These are phyloP conservation scores for Tapirus terrestris DNA, from an alignment of 2,113 vertebrate genomes.

Conservation along the genomic window DNA sequence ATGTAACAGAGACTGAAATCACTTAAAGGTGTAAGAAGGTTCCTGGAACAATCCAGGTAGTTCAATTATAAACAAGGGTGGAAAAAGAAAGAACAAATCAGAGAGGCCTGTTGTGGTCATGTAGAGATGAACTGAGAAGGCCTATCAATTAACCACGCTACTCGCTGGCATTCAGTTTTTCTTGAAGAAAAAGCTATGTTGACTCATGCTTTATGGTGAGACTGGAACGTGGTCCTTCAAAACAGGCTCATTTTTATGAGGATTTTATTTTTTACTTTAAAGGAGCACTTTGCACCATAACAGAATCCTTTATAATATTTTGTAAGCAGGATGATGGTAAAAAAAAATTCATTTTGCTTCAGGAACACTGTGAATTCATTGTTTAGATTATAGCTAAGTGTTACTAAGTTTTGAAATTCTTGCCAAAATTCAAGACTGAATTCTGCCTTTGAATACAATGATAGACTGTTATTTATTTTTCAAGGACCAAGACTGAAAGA, in stretches of 20 bases:
- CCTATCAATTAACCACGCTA: not conserved
- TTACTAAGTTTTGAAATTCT: not conserved
- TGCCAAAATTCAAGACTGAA: not conserved
- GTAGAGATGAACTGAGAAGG: not conserved
- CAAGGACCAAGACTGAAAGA: not conserved
- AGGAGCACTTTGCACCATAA: not conserved
- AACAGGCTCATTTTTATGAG: not conserved
- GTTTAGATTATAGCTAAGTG: not conserved
- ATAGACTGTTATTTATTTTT: not conserved
- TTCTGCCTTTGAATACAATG: not conserved
- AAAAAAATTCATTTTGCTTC: not conserved
- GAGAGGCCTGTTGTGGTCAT: not conserved
- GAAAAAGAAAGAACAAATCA: not conserved
- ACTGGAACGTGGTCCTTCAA: not conserved
- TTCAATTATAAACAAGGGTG: not conserved
- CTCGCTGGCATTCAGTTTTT: not conserved
- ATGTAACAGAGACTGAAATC: not conserved
- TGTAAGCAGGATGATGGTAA: not conserved
- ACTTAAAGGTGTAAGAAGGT: not conserved
- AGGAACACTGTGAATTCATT: not conserved
- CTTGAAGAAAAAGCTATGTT: not conserved
- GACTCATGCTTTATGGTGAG: not conserved
- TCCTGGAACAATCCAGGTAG: not conserved
- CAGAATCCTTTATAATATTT: not conserved
- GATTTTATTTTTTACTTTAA: not conserved